These are phyloP conservation scores for Isichthys henryi DNA, from an alignment of 2,113 vertebrate genomes.

Conservation along the genomic window DNA sequence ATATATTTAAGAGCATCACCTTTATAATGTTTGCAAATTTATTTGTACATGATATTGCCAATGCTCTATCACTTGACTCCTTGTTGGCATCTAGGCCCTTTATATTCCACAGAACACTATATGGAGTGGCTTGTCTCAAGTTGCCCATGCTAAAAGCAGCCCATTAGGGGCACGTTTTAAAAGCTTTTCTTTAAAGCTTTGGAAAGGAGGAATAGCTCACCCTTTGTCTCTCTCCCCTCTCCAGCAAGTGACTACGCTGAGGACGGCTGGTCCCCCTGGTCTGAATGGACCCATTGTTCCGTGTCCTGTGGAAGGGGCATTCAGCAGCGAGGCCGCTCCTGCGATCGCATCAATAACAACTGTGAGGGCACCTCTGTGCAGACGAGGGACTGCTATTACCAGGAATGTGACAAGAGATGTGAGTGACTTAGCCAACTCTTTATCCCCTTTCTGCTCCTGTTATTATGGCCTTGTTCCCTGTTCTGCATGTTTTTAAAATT, in stretches of 20 bases:
- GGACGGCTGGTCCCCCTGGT: slow-evolving; percentile 95
- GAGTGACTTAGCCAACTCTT: slow-evolving; percentile 46
- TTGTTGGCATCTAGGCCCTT: slow-evolving; percentile 33
- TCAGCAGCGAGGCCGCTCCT: slow-evolving; percentile 94
- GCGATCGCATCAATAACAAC: slow-evolving; percentile 91
- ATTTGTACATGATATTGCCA: background rate
- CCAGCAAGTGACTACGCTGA: slow-evolving; percentile 74
- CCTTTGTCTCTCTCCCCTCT: slow-evolving; percentile 43
- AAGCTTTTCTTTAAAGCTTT: slow-evolving; percentile 19
- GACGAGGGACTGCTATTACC: slow-evolving; percentile 89
- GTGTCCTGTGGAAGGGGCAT: slow-evolving; percentile 88
- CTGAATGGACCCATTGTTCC: slow-evolving; percentile 94
- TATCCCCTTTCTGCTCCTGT: background rate
- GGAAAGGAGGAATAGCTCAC: slow-evolving; percentile 33
- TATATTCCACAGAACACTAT: slow-evolving; percentile 29
- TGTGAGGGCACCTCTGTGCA: slow-evolving; percentile 96
- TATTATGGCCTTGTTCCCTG: background rate
- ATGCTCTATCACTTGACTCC: slow-evolving; percentile 24
- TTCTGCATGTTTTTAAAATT: background rate
- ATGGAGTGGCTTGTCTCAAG: slow-evolving; percentile 27
- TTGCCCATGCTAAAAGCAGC: slow-evolving; percentile 46
- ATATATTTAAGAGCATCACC: too few relatives aligned
- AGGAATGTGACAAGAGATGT: slow-evolving; percentile 97
- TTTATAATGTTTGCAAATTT: background rate
- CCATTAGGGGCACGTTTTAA: slow-evolving; percentile 47